A percentile compares a stretch with the other conserved stretches of the same genome.
Conservation (phyloP, 2,888 invertebrate species). For the Calameuta idolon region DNA sequence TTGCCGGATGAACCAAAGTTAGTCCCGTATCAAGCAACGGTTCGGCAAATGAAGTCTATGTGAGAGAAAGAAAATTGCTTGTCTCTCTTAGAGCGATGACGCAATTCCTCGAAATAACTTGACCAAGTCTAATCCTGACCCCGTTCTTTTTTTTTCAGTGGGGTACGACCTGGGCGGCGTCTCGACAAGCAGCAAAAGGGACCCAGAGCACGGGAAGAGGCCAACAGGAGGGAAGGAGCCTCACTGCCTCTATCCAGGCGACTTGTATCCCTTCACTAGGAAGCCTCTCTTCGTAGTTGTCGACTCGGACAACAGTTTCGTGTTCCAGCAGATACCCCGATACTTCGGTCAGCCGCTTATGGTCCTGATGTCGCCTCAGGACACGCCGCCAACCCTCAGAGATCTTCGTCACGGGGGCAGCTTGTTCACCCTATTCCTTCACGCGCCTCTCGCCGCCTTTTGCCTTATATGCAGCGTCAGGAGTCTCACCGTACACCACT, state of each 20-base stretch:
- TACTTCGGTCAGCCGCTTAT: constrained; percentile 95
- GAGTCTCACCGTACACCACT: constrained; percentile 85
- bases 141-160: constrained; percentile 67
- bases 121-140: not conserved
- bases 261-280: constrained; percentile 91
- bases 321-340: constrained; percentile 90
- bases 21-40: not conserved
- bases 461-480: constrained; percentile 92
- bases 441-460: constrained; percentile 92
- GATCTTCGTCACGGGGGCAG: constrained; percentile 90
- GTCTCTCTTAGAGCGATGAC: not conserved
- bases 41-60: not conserved
- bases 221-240: constrained; percentile 74
- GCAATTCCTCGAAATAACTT: not conserved
- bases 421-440: constrained; percentile 94
- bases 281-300: constrained; percentile 93
- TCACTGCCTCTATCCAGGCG: constrained; percentile 91
- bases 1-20: not conserved
- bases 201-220: constrained; percentile 71
- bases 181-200: constrained; percentile 87
- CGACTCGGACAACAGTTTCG: constrained; percentile 95
- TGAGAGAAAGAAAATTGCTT: not conserved
- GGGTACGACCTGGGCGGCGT: constrained; percentile 94
- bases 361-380: constrained; percentile 93
- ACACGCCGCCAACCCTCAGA: constrained; percentile 84